These are phyloP conservation scores for Lasioglossum morio DNA, from an alignment of 2,888 invertebrate species.

Conservation along the genomic window DNA sequence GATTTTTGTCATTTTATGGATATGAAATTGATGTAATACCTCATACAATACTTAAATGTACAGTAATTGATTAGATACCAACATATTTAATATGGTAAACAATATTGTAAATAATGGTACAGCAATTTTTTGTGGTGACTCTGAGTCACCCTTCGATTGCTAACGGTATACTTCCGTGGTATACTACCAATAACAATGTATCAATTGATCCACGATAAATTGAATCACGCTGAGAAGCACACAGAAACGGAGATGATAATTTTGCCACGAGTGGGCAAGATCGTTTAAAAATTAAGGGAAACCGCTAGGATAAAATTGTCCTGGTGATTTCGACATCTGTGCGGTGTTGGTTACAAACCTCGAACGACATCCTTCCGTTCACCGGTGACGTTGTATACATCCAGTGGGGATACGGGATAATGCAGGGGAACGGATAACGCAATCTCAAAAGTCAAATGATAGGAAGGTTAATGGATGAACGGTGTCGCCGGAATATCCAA, in stretches of 20 bases:
- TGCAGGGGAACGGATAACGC: neutral
- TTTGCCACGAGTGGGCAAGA: neutral
- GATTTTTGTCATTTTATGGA: too few relatives aligned
- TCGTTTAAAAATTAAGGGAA: neutral
- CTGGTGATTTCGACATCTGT: neutral
- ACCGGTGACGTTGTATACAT: neutral
- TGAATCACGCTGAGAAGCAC: neutral
- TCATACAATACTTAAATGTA: too few relatives aligned
- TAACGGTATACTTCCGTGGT: neutral
- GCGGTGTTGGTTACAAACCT: neutral
- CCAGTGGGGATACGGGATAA: neutral
- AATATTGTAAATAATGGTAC: too few relatives aligned
- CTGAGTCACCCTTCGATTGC: too few relatives aligned
- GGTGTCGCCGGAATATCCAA: conserved; percentile 57
- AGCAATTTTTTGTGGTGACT: too few relatives aligned
- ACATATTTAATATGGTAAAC: too few relatives aligned
- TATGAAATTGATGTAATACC: too few relatives aligned
- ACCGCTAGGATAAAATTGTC: neutral
- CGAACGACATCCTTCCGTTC: neutral
- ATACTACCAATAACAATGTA: neutral
- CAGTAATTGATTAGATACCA: too few relatives aligned
- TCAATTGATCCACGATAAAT: neutral
- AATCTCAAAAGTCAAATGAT: conserved; percentile 49
- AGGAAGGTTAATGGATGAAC: conserved; percentile 52
- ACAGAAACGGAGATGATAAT: neutral